phyloP scores from a whole-genome alignment of 1,140 invertebrate species.

The Ceratina australensis region DNA sequence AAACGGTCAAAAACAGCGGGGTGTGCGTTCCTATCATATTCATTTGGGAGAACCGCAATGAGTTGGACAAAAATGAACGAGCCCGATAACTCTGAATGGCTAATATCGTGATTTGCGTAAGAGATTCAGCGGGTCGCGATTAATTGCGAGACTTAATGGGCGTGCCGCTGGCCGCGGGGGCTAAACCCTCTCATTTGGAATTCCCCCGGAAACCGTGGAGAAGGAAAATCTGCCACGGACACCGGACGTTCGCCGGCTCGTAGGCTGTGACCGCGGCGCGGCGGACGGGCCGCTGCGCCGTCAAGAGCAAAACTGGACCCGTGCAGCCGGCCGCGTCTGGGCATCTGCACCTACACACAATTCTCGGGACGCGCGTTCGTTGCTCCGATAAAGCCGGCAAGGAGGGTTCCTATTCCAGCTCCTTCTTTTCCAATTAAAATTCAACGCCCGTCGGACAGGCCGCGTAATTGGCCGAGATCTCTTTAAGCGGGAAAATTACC shows the following conservation, averaged over 20 bases:
- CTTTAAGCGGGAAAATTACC: slow-evolving; percentile 78
- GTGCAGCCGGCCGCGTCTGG: not conserved
- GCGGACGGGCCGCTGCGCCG: not conserved
- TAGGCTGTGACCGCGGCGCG: not conserved
- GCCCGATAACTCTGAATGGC: slow-evolving; percentile 61
- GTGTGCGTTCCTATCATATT: not conserved
- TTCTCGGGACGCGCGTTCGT: not conserved
- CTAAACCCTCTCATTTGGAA: slow-evolving; percentile 36
- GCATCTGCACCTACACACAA: not conserved
- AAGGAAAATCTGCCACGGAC: slow-evolving; percentile 19
- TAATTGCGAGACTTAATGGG: slow-evolving; percentile 60
- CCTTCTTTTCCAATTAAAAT: slow-evolving; percentile 77
- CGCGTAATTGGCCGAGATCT: slow-evolving; percentile 78
- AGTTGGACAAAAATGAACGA: slow-evolving; percentile 4
- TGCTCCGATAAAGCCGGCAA: slow-evolving; percentile 49
- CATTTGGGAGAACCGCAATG: not conserved
- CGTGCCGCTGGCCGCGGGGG: slow-evolving; percentile 4
- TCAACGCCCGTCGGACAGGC: slow-evolving; percentile 72
- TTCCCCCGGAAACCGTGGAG: slow-evolving; percentile 14
- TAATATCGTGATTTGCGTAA: slow-evolving; percentile 67
- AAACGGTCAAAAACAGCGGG: too few species aligned
- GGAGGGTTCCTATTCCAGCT: slow-evolving; percentile 48
- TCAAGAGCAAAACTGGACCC: slow-evolving; percentile 37
- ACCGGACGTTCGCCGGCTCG: not conserved
- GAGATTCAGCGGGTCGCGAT: slow-evolving; percentile 69